Base-by-base conservation (phyloP, 2,888 invertebrate species). In the Sipunculus nudus region DNA sequence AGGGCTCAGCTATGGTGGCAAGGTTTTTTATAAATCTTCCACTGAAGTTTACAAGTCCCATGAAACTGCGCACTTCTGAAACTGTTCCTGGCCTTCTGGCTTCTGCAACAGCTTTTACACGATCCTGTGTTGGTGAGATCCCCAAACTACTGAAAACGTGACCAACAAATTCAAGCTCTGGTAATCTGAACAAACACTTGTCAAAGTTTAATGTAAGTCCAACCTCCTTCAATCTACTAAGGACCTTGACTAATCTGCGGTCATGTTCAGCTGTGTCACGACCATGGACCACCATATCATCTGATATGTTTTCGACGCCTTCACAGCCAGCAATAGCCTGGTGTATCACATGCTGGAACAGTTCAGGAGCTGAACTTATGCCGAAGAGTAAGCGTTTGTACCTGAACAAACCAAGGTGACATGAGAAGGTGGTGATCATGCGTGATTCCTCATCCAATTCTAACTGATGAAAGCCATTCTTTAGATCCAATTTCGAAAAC, bases 1-100 rank as follows among this genome's bases (percentile, higher is more conserved):
- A 28, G 21, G 53, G 53, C 16, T 16, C n/a, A 2, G 40, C 8
- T 39, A 53, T 40, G 2, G 53, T 40, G 3, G 39, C 53, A 25
- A 53, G 40, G 21, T 53, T 6, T 3, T 13, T 25, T 2, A 53
- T 53, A 28, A 40, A 53, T 19, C 38, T 38, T 32, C 40, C 53
- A 40, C 53, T 21, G 40, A 53, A 53, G 28, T 40, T 26, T 5
- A 75, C 53, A 31, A 72, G 52, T 1, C 76, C 73, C 2, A 76
- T 26, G 53, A 73, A 74, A 2, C 72, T 68, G 5, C 65, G 59
- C 25, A 76, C 53, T 29, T 76, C 63, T 8, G 62, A 39, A n/a
- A 16, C 46, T 45, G 72, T 68, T 25, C 56, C 65, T 3, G 74
- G 74, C 0, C 47, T 53, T 38, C 73, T 72, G 54, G 71, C 69